Evolutionary conservation across 2,113 vertebrate genomes (phyloP), one percentile per base, ranked within the genome.

Genomic region (Rhegmatorhina hoffmannsi): DNA sequence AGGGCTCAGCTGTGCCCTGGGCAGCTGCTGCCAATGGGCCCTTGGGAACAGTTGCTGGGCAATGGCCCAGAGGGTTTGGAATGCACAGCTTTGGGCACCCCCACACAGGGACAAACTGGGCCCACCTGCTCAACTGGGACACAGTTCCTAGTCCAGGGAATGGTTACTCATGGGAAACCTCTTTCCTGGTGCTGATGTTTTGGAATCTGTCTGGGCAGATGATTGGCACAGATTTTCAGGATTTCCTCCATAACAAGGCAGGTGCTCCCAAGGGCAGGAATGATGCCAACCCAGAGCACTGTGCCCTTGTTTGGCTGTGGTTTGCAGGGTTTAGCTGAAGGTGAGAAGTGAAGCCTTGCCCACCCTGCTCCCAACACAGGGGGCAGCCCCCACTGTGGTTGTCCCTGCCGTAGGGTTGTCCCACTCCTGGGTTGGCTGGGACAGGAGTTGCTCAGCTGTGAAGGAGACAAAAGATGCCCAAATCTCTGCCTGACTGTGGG

Each of bases 201-300:
- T 7, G n/a, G 8, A n/a, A 19, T 19, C 64, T 11, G 6, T 18
- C 58, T 34, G 33, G 25, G 24, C 3, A 2, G 13, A 20, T 0
- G 1, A 20, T 21, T 47, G 62, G n/a, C 29, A 36, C 0, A 2
- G 38, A 6, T 58, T 10, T 26, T 34, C n/a, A 87, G 52, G 55
- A 36, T 58, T 59, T 68, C 47, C 28, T 78, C 21, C 13, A 2
- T 11, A 24, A 66, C 0, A 1, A 77, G 23, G 60, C 62, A 68
- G 55, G 28, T 2, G 0, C 60, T 69, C 40, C 36, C 0, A 0
- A 53, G 46, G 66, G 50, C 5, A 3, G 73, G 56, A 82, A 44
- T 1, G 2, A 20, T 21, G 23, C 31, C 29, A 10, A 8, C 25
- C 9, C 0, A 0, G 34, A 59, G 29, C 0, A 0, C 56, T 46